Evolutionary conservation across 2,113 vertebrate genomes (phyloP).

Genomic region (Probosciger aterrimus): DNA sequence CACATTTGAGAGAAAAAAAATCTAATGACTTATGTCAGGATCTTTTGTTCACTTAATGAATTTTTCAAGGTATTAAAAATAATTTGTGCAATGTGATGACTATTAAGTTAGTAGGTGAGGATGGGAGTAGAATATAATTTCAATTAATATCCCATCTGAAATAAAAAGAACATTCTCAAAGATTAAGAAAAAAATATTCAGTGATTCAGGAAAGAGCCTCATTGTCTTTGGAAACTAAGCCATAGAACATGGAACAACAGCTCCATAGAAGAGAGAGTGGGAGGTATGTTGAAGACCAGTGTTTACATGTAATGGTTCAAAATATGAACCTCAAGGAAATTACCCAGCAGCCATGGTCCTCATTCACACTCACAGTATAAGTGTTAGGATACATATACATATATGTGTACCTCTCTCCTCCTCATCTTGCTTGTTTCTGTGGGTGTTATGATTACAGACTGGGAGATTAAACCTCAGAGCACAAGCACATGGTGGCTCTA

Average conservation of each 20-base stretch:
- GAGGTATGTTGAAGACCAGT: background rate
- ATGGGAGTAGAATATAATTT: constrained; percentile 47
- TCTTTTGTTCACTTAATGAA: constrained; percentile 67
- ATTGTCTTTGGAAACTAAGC: background rate
- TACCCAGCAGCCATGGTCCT: background rate
- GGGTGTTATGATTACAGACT: background rate
- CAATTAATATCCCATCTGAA: constrained; percentile 50
- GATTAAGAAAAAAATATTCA: background rate
- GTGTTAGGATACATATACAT: background rate
- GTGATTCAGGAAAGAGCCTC: background rate
- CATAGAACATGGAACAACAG: background rate
- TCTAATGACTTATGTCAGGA: constrained; percentile 56
- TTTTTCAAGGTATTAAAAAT: constrained; percentile 68
- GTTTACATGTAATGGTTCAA: constrained; percentile 11
- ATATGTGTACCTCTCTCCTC: background rate
- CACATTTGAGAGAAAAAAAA: constrained; percentile 8
- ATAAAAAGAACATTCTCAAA: constrained; percentile 34
- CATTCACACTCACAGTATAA: background rate
- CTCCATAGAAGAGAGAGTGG: background rate
- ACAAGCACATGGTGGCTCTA: background rate
- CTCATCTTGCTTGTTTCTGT: background rate
- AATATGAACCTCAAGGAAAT: background rate
- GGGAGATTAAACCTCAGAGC: background rate
- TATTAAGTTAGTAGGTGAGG: constrained; percentile 50
- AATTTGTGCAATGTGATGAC: constrained; percentile 54